Base-by-base conservation (phyloP, 2,113 vertebrate genomes). In the Mustela nigripes region DNA sequence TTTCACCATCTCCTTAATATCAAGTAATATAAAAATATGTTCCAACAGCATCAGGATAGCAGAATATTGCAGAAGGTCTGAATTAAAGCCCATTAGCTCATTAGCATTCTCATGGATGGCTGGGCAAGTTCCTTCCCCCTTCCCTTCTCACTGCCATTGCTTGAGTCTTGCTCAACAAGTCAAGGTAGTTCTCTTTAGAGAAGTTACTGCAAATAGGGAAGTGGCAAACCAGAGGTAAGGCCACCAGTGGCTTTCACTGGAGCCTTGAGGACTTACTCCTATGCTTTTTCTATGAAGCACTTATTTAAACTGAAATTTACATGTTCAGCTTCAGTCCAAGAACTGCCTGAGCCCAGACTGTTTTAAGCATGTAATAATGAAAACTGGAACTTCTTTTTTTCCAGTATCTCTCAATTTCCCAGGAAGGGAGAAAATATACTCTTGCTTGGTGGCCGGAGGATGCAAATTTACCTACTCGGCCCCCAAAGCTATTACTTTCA, bases 101-200 rank as follows among this genome's bases (percentile, higher is more conserved):
- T 98, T 97, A 98, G 92, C 97, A 95, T 98, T 97, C 98, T 95
- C 81, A 92, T 97, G 84, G 96, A 98, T 95, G 69, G 93, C 89
- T 97, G 76, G 97, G 95, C 74, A 98, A 92, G 96, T 98, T 98
- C 93, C 83, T 96, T 98, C 82, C n/a, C 18, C 2, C 45, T 58
- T 79, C 74, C 33, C 89, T 83, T 71, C 39, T 69, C 84, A 82
- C 95, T 97, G 91, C 22, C 48, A 31, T 56, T 81, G 93, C 48
- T 94, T 87, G 85, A 97, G 92, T 50, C 82, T 98, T 93, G 91
- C 71, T 62, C 76, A 94, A 81, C 91, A 97, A 53, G 31, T 92
- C 45, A 87, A 97, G 69, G 67, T 88, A 91, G 81, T 28, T 97
- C 92, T 97, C n/a, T 21, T 69, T 69, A 45, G 28, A 19, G 39